A percentile compares a stretch with the other conserved stretches of the same genome.
These are phyloP conservation scores for Labroides dimidiatus DNA, from an alignment of 2,797 vertebrate species.

Conservation along the genomic window DNA sequence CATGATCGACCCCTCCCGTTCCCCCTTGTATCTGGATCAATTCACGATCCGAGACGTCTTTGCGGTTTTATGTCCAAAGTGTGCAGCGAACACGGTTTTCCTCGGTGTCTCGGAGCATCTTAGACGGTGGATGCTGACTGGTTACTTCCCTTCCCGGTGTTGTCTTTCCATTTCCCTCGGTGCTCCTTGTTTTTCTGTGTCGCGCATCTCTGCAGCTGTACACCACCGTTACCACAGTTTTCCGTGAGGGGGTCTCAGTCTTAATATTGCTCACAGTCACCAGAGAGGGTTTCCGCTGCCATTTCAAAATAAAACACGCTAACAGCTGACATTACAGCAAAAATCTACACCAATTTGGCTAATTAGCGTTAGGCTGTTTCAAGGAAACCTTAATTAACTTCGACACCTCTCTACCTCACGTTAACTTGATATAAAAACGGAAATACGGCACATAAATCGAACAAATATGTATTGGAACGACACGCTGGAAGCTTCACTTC, in stretches of 20 bases:
- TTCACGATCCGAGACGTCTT: constrained; percentile 54
- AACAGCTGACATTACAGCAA: background rate
- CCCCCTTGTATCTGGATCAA: constrained; percentile 54
- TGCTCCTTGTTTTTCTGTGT: constrained; percentile 66
- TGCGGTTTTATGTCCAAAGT: constrained; percentile 65
- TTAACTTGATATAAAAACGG: too few species aligned
- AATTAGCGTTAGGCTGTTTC: too few species aligned
- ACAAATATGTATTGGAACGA: too few species aligned
- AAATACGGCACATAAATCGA: background rate
- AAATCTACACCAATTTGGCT: background rate
- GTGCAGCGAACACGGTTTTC: constrained; percentile 41
- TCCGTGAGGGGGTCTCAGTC: constrained; percentile 67
- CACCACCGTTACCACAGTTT: constrained; percentile 70
- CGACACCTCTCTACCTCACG: too few species aligned
- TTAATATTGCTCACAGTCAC: constrained; percentile 25
- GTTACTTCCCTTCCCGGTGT: constrained; percentile 34
- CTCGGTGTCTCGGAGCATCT: constrained; percentile 66
- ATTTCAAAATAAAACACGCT: constrained; percentile 56
- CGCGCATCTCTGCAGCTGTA: constrained; percentile 78
- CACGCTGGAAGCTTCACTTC: background rate
- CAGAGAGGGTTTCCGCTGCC: constrained; percentile 42
- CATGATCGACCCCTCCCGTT: constrained; percentile 86
- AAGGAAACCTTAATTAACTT: too few species aligned
- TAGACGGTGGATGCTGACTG: constrained; percentile 27
- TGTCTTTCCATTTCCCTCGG: constrained; percentile 26